Evolutionary conservation across 2,888 invertebrate species (phyloP).

Genomic region (Stictocephala bisonia): DNA sequence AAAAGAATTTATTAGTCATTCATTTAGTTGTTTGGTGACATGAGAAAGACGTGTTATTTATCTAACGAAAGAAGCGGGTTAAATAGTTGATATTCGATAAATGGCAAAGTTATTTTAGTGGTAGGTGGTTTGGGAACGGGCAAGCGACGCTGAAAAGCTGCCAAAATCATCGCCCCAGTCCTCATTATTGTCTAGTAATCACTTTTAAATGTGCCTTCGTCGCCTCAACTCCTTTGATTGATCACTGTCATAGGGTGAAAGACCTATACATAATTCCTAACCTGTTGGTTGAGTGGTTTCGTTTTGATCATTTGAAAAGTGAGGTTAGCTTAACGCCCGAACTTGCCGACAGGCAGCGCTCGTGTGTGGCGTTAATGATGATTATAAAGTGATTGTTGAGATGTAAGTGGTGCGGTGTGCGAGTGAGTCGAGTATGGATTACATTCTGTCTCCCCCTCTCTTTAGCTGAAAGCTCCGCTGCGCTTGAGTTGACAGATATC

Average conservation of each 20-base stretch:
- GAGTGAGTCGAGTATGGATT: slow-evolving; percentile 44
- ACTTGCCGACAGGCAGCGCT: no score
- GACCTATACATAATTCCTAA: no score
- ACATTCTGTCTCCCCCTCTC: slow-evolving; percentile 27
- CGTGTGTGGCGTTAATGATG: slow-evolving; percentile 17
- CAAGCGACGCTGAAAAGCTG: slow-evolving; percentile 4
- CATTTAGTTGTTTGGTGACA: no score
- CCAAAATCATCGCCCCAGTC: slow-evolving; percentile 9
- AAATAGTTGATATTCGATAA: slow-evolving; percentile 34
- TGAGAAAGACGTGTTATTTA: no score
- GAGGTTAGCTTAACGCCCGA: no score
- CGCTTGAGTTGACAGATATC: background rate
- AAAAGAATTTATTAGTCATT: no score
- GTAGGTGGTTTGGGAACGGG: background rate
- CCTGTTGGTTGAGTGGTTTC: no score
- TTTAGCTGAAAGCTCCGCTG: background rate
- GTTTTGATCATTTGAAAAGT: no score
- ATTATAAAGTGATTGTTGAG: slow-evolving; percentile 37
- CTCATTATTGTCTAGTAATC: slow-evolving; percentile 10
- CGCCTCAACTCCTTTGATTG: background rate
- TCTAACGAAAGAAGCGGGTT: background rate
- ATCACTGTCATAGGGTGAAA: no score
- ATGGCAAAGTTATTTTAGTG: slow-evolving; percentile 24
- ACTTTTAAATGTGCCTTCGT: slow-evolving; percentile 28
- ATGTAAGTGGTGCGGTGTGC: background rate